Evolutionary conservation across 2,113 vertebrate species (phyloP).

Genomic region (Cephalopterus ornatus): DNA sequence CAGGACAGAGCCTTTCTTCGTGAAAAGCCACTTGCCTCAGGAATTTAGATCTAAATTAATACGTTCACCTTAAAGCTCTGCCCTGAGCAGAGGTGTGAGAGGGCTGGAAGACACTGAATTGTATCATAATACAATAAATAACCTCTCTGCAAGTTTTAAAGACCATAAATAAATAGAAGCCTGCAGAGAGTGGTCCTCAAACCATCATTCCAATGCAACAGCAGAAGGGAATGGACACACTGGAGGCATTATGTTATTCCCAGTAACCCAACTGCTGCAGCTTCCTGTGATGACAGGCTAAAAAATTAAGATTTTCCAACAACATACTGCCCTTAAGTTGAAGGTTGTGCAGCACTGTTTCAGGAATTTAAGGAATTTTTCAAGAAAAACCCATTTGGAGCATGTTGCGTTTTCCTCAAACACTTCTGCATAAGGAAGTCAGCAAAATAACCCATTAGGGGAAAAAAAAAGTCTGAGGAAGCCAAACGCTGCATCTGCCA

Average conservation of each 20-base stretch:
- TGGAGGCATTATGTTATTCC: background rate
- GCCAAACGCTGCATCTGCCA: background rate
- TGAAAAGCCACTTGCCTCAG: background rate
- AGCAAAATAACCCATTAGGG: background rate
- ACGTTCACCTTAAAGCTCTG: background rate
- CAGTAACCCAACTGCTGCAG: background rate
- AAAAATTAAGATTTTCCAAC: background rate
- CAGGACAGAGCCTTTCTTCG: background rate
- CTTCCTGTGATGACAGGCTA: background rate
- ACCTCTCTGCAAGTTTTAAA: background rate
- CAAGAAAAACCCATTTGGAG: accelerated
- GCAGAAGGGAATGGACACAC: background rate
- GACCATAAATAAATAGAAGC: background rate
- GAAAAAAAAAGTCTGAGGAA: background rate
- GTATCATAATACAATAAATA: background rate
- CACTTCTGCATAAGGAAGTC: background rate
- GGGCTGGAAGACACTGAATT: background rate
- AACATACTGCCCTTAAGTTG: background rate
- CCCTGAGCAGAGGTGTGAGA: background rate
- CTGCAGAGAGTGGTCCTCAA: background rate
- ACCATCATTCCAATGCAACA: background rate
- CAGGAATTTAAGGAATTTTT: background rate
- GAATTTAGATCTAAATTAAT: background rate
- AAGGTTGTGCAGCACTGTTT: background rate
- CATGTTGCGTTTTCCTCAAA: background rate